Base-by-base conservation (phyloP, 2,888 invertebrate genomes). In the Apamea anceps region DNA sequence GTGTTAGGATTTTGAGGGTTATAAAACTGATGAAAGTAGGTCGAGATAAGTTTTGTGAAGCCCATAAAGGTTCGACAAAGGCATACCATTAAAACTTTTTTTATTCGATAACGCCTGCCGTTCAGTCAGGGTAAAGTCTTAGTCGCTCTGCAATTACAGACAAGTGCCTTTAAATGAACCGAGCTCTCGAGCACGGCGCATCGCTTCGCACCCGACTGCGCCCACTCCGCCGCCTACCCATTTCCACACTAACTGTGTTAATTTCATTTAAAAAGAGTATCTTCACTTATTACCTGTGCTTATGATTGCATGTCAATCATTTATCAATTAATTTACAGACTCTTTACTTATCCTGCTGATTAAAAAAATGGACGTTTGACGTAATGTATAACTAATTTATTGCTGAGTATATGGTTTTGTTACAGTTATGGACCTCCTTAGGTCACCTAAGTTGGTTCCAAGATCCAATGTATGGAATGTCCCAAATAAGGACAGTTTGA, bases 81-180 rank as follows among this genome's bases (percentile, higher is more conserved):
- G 93, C 92, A 92, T 93, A 93, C 94, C 94, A 96, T 96, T 96
- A 96, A 96, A 96, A 95, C 93, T 96, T 96, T 96, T 85, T 96
- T 96, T 95, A 94, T 95, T 94, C 92, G 94, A 92, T 95, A 94
- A 95, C 93, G 94, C 91, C 91, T 92, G 92, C 92, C 93, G 94
- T 94, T 95, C 94, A 91, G 92, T 91, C 90, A 92, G 92, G 93
- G 94, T 94, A 93, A 93, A 95, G 95, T 95, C 96, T 96, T 96
- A 96, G 96, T 95, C 94, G 93, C 94, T 94, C 93, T 95, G 96
- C 96, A 96, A 97, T 97, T 96, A 97, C 95, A 95, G 96, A 96
- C 96, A 96, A 97, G 96, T 96, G 96, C 94, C 95, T 97, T 95
- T 95, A 96, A 96, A 96, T 96, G 96, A 97, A 96, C 95, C 95